phyloP scores from a whole-genome alignment of 2,888 invertebrate species.

The Phymatocera aterrima region DNA sequence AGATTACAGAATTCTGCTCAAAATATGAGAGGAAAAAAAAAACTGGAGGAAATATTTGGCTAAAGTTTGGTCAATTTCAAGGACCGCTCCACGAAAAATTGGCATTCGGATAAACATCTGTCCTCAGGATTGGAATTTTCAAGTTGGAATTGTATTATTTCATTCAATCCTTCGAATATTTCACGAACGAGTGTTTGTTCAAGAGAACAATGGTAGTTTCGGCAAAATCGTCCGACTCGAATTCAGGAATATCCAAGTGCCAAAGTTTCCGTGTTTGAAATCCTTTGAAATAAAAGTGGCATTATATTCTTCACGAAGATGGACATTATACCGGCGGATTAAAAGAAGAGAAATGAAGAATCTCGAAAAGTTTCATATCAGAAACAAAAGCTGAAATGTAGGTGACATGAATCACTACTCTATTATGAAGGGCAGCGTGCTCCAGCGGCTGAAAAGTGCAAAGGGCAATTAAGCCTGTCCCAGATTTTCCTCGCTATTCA shows the following conservation, averaged over 20 bases:
- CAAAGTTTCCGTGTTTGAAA: neutral
- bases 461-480: conserved; percentile 18
- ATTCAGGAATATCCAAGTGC: neutral
- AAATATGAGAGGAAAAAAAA: neutral
- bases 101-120: neutral
- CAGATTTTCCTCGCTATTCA: conserved; percentile 19
- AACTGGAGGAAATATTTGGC: neutral
- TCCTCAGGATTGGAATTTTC: neutral
- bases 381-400: conserved; percentile 16
- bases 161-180: neutral
- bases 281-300: neutral
- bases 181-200: neutral
- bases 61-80: neutral
- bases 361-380: neutral
- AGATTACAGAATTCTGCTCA: neutral
- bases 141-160: neutral
- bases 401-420: neutral
- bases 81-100: no score
- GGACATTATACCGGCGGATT: neutral
- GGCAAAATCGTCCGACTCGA: neutral
- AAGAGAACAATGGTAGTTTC: neutral
- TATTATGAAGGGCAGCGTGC: neutral
- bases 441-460: conserved; percentile 2
- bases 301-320: neutral
- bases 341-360: neutral